Conservation (phyloP, 2,113 vertebrate species). For the Onychostoma macrolepis region DNA sequence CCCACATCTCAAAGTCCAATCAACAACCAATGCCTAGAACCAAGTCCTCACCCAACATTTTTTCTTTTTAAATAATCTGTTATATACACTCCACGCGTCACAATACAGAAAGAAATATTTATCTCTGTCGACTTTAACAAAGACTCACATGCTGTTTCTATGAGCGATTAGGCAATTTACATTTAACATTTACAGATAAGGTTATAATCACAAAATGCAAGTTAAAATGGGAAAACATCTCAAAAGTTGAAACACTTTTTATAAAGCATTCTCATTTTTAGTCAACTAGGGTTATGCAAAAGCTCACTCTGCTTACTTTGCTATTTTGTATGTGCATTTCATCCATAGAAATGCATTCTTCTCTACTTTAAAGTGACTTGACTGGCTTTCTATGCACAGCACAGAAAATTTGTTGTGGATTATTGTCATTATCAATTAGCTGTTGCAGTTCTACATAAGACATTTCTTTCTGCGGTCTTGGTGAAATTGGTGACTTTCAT, state of each 20-base stretch:
- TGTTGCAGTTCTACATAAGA: constrained; percentile 39
- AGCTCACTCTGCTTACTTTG: background rate
- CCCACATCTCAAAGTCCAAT: background rate
- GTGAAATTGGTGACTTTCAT: constrained; percentile 73
- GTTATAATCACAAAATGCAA: background rate
- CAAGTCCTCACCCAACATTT: background rate
- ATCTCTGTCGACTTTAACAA: background rate
- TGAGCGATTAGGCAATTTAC: too few relatives aligned
- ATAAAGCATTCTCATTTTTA: background rate
- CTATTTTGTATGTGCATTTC: background rate
- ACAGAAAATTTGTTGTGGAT: background rate
- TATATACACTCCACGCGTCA: background rate
- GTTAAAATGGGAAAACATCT: background rate
- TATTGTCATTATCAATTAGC: background rate
- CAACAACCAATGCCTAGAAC: background rate
- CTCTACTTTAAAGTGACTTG: background rate
- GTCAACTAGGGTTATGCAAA: background rate
- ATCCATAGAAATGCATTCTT: background rate
- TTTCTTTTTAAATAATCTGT: background rate
- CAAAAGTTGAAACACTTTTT: background rate
- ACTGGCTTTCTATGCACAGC: background rate
- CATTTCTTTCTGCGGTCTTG: constrained; percentile 66
- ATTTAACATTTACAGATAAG: background rate
- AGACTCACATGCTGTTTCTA: background rate
- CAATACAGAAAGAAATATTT: background rate